Base-by-base conservation (phyloP, 1,140 invertebrate genomes). In the Aphaenogaster rudis region DNA sequence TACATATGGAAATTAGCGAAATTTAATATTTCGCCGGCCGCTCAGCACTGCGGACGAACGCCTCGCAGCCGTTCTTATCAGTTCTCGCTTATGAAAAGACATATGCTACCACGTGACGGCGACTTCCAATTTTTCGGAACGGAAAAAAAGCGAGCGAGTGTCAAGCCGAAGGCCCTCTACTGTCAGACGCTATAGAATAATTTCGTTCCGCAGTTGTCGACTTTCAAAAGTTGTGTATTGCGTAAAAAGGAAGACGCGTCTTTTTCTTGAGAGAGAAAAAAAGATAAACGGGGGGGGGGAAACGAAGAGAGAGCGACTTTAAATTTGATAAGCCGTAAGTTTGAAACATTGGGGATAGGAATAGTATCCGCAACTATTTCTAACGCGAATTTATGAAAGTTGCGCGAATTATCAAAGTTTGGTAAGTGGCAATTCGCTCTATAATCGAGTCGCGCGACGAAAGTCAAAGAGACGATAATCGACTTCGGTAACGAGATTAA, bases 381-480 rank as follows among this genome's bases (percentile, higher is more conserved):
- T 74, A 84, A 84, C 17, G 80, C 42, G 59, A 84, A 84, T 84
- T 84, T 61, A 74, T 50, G 42, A 84, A 74, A 84, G 80, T 84
- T 76, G 69, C 28, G 54, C 80, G 57, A 84, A 84, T 84, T 84
- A 84, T 11, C 69, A 36, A 84, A 84, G 69, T 84, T 84, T 50
- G 33, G 42, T 84, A 84, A 84, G 80, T 84, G 80, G 67, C 80
- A 84, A 84, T 84, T 84, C 69, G 57, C 42, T 84, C 54, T 48
- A 76, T 81, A 81, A 81, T 81, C 78, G 69, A 76, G 69, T 74
- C 80, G 57, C 28, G 52, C 80, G 67, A 74, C 21, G 39, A 39
- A 71, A 81, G 52, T 84, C 80, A 84, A 84, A 84, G 80, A 84
- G 80, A 84, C 54, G 80, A 76, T 84, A 84, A 84, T 84, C 80